Conservation (phyloP, 2,888 invertebrate genomes). For the Leptopilina syphax region DNA sequence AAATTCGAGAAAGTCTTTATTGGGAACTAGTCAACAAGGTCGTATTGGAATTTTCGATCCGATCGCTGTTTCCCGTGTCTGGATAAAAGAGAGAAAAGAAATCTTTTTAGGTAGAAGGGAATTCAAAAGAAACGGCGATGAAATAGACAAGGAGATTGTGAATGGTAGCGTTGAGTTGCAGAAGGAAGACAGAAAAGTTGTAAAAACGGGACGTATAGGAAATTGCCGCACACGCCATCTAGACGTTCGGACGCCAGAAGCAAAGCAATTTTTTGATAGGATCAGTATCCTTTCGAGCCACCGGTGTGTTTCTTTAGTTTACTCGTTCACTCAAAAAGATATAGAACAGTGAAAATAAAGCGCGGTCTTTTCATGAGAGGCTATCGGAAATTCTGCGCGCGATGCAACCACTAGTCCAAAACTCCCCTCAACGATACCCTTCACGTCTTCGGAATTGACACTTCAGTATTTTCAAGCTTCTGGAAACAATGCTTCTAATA, state of each 20-base stretch:
- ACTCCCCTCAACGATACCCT: slow-evolving; percentile 46
- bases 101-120: slow-evolving; percentile 37
- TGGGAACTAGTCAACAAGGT: slow-evolving; percentile 18
- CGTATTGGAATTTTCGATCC: slow-evolving; percentile 20
- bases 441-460: slow-evolving; percentile 14
- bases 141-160: slow-evolving; percentile 21
- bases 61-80: slow-evolving; percentile 3
- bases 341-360: slow-evolving; percentile 60
- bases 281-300: slow-evolving; percentile 61
- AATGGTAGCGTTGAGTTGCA: slow-evolving; percentile 2
- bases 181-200: slow-evolving; percentile 41
- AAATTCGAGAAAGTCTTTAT: slow-evolving; percentile 12
- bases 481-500: slow-evolving; percentile 3
- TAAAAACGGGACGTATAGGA: slow-evolving; percentile 49
- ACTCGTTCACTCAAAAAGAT: slow-evolving; percentile 54
- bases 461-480: slow-evolving; percentile 21
- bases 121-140: slow-evolving; percentile 48
- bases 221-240: slow-evolving; percentile 59
- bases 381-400: slow-evolving; percentile 56
- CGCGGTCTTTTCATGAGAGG: slow-evolving; percentile 51
- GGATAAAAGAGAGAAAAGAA: slow-evolving; percentile 46
- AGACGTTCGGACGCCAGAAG: slow-evolving; percentile 61
- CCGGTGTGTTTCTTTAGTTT: slow-evolving; percentile 61
- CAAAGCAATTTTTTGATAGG: slow-evolving; percentile 72
- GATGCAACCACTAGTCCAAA: slow-evolving; percentile 46